Evolutionary conservation across 1,140 invertebrate genomes (phyloP).

Genomic region (Dendrolimus kikuchii): DNA sequence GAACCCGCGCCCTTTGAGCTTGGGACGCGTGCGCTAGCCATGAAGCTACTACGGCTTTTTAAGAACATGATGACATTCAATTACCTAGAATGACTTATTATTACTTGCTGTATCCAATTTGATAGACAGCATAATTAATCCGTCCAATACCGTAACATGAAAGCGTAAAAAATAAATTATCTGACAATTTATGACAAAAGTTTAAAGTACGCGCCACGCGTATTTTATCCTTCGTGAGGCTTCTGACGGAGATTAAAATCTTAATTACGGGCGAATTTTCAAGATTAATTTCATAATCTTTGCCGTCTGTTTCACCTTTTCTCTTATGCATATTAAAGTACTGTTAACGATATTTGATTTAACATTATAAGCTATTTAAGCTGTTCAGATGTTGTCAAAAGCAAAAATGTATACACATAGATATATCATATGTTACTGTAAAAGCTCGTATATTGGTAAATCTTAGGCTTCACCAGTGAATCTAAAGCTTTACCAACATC

Average conservation of each 20-base stretch:
- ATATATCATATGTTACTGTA: too few species aligned
- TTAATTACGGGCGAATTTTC: conserved; percentile 58
- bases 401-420: too few species aligned
- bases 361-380: too few species aligned
- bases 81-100: not conserved
- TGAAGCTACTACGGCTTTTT: too few species aligned
- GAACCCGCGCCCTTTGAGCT: too few species aligned
- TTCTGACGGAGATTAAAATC: conserved; percentile 56
- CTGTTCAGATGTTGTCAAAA: too few species aligned
- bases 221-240: conserved; percentile 39
- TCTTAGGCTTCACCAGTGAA: too few species aligned
- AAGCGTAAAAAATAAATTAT: conserved; percentile 48
- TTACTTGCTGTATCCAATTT: not conserved
- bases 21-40: too few species aligned
- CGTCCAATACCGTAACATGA: conserved; percentile 2
- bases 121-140: not conserved
- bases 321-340: conserved; percentile 4
- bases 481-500: too few species aligned
- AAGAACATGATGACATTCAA: too few species aligned
- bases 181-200: conserved; percentile 55
- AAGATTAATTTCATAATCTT: conserved; percentile 59
- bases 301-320: conserved; percentile 31
- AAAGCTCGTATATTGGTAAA: too few species aligned
- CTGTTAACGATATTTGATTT: not conserved
- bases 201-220: conserved; percentile 39